Conservation (phyloP, 2,888 invertebrate genomes). For the Agelastica alni region DNA sequence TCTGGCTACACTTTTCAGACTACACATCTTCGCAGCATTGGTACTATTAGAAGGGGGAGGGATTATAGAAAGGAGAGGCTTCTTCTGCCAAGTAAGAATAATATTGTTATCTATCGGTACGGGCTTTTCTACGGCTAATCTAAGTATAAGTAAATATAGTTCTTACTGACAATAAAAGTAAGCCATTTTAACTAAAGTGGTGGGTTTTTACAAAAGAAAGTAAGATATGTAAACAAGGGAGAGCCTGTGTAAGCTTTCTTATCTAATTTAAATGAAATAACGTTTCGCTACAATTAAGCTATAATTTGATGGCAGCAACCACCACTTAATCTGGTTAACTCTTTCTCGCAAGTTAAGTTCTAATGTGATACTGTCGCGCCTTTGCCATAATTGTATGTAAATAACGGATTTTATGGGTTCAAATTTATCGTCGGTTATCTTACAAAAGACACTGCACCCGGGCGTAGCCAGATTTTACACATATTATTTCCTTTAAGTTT, state of each 20-base stretch:
- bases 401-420: constrained; percentile 27
- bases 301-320: constrained; percentile 27
- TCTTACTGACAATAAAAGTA: too few relatives aligned
- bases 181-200: background rate
- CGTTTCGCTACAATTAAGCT: constrained; percentile 25
- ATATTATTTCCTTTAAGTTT: constrained; percentile 8
- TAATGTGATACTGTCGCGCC: constrained; percentile 25
- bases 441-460: constrained; percentile 14
- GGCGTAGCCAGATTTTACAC: constrained; percentile 8
- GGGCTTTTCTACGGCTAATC: too few relatives aligned
- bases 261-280: constrained; percentile 27
- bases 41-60: too few relatives aligned
- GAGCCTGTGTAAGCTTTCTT: constrained; percentile 24
- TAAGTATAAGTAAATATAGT: too few relatives aligned
- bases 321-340: constrained; percentile 28
- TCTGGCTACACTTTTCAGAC: too few relatives aligned
- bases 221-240: constrained; percentile 10
- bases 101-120: too few relatives aligned
- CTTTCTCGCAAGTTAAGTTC: constrained; percentile 20
- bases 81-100: too few relatives aligned
- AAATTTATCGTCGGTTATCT: constrained; percentile 22
- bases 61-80: too few relatives aligned
- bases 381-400: constrained; percentile 28
- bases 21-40: too few relatives aligned
- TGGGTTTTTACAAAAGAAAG: background rate